Evolutionary conservation across 2,113 vertebrate species (phyloP).

Genomic region (Tachycineta bicolor): DNA sequence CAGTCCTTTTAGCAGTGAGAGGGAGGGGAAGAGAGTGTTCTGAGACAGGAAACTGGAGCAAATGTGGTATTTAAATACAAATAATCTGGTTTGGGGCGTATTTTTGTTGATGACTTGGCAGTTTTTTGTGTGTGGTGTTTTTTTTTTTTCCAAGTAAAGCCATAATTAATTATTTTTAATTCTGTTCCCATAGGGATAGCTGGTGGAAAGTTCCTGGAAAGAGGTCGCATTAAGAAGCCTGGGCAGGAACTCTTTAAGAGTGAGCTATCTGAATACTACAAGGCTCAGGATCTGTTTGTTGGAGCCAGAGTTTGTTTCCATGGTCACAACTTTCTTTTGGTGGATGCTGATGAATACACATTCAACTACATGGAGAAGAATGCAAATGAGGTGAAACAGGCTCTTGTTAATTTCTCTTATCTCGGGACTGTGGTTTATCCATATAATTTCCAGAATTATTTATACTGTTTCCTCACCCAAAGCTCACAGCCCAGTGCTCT

Average conservation of each 20-base stretch:
- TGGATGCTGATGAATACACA: conserved; percentile 88
- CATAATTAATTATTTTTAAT: conserved; percentile 28
- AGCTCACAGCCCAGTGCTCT: neutral
- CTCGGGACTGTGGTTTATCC: conserved; percentile 2
- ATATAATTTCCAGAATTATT: conserved; percentile 13
- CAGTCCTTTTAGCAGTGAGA: neutral
- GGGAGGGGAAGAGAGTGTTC: neutral
- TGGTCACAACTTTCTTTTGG: conserved; percentile 79
- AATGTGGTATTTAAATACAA: conserved; percentile 11
- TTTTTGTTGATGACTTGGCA: neutral
- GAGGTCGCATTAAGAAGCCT: conserved; percentile 84
- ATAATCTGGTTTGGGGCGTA: neutral
- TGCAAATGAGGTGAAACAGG: conserved; percentile 79
- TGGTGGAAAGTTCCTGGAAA: conserved; percentile 87
- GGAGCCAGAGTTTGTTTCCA: conserved; percentile 84
- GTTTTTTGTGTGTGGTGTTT: neutral
- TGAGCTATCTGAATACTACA: conserved; percentile 82
- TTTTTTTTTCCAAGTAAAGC: neutral
- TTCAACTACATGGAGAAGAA: conserved; percentile 89
- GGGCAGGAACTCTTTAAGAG: conserved; percentile 88
- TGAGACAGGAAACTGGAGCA: neutral
- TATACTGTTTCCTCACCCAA: conserved; percentile 35
- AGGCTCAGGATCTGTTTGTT: conserved; percentile 84
- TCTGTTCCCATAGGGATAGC: conserved; percentile 76
- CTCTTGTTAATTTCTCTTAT: neutral